Conservation (phyloP, 2,888 invertebrate genomes). For the Ischnus inquisitorius region DNA sequence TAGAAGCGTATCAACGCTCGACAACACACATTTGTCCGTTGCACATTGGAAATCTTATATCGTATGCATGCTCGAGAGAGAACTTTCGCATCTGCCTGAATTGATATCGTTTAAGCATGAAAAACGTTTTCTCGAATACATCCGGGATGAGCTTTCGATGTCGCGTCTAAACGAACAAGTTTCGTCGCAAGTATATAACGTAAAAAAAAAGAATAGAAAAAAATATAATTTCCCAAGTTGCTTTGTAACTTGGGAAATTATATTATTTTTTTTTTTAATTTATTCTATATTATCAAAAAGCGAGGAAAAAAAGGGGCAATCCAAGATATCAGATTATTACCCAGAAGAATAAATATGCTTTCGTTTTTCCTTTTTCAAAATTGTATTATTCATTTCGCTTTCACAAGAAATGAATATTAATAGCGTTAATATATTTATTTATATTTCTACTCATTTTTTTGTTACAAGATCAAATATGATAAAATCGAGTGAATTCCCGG, state of each 20-base stretch:
- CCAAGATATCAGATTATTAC: constrained; percentile 70
- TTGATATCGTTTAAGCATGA: constrained; percentile 57
- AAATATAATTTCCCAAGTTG: too few species aligned
- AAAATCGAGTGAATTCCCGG: background rate
- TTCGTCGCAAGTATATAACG: background rate
- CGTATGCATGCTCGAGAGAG: constrained; percentile 49
- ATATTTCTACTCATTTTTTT: background rate
- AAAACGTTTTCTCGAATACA: constrained; percentile 41
- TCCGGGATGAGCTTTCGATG: constrained; percentile 39
- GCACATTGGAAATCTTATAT: constrained; percentile 29
- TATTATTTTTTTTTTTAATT: too few species aligned
- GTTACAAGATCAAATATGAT: background rate
- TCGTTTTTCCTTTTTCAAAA: too few species aligned
- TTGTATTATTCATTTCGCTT: too few species aligned
- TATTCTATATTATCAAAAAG: too few species aligned
- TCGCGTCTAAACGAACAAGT: background rate
- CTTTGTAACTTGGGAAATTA: too few species aligned
- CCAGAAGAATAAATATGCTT: too few species aligned
- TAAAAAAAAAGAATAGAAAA: too few species aligned
- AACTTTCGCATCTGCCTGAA: constrained; percentile 25
- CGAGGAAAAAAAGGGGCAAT: constrained; percentile 70
- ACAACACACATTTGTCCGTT: background rate
- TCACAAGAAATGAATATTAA: too few species aligned
- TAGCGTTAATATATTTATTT: too few species aligned
- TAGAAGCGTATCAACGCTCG: constrained; percentile 53